phyloP scores from a whole-genome alignment of 2,113 vertebrate species.

The Mixornis gularis region DNA sequence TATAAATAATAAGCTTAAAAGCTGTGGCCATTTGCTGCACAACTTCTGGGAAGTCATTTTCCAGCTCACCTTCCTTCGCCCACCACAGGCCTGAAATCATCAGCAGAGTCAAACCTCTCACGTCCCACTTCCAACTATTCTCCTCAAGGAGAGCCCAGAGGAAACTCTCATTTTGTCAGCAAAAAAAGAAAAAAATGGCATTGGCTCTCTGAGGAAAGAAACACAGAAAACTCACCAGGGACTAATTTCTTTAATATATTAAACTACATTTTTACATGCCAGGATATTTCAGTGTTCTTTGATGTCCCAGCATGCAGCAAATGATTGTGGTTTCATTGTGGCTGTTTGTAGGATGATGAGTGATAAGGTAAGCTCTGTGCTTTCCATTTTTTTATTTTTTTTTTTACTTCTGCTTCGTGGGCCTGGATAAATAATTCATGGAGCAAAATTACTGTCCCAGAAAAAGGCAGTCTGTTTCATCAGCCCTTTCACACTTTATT shows the following conservation, averaged over 20 bases:
- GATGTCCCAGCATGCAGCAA: slow-evolving; percentile 78
- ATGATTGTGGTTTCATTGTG: slow-evolving; percentile 83
- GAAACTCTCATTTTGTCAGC: neutral
- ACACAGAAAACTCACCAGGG: slow-evolving; percentile 1
- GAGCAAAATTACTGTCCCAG: slow-evolving; percentile 82
- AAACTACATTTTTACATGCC: slow-evolving; percentile 76
- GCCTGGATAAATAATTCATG: slow-evolving; percentile 89
- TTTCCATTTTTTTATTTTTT: slow-evolving; percentile 70
- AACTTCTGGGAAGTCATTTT: neutral
- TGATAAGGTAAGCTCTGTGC: slow-evolving; percentile 83
- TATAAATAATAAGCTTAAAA: neutral
- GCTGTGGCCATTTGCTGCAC: neutral
- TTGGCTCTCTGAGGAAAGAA: neutral
- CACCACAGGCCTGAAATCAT: neutral
- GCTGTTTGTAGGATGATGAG: slow-evolving; percentile 80
- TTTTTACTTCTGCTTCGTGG: slow-evolving; percentile 67
- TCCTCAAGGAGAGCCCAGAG: neutral
- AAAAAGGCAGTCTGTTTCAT: slow-evolving; percentile 87
- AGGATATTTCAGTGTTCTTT: slow-evolving; percentile 56
- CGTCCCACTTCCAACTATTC: neutral
- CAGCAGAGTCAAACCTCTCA: neutral
- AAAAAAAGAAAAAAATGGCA: neutral
- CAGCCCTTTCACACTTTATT: slow-evolving; percentile 68
- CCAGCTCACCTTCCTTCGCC: slow-evolving; percentile 2
- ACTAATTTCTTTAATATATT: slow-evolving; percentile 71